Evolutionary conservation across 2,888 invertebrate genomes (phyloP).

Genomic region (Phania funesta): DNA sequence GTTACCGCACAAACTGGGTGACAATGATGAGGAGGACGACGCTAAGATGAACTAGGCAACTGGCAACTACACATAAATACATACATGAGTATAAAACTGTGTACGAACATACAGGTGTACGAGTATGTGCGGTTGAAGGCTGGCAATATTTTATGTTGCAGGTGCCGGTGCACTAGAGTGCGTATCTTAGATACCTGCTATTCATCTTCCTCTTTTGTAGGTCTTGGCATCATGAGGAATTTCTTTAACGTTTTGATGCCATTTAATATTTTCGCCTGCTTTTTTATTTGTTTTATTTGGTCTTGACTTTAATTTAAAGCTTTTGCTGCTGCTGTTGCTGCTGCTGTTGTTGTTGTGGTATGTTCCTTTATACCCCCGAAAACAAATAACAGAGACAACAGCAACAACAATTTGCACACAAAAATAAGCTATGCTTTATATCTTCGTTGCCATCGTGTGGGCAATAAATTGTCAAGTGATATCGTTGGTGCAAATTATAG

Average conservation of each 20-base stretch:
- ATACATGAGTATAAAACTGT: neutral
- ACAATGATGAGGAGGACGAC: conserved; percentile 52
- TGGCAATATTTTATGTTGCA: conserved; percentile 57
- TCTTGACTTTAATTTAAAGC: conserved; percentile 37
- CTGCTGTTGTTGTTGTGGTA: conserved; percentile 16
- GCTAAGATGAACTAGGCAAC: conserved; percentile 25
- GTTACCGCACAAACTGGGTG: conserved; percentile 65
- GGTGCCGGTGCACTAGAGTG: conserved; percentile 38
- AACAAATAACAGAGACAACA: conserved; percentile 25
- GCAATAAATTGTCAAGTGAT: conserved; percentile 70
- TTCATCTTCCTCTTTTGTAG: conserved; percentile 20
- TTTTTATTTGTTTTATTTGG: conserved; percentile 8
- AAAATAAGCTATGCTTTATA: conserved; percentile 6
- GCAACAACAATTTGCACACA: conserved; percentile 6
- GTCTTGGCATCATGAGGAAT: conserved; percentile 40
- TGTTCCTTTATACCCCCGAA: conserved; percentile 35
- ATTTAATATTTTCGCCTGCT: too few relatives aligned
- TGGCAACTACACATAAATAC: neutral
- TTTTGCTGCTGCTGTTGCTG: conserved; percentile 29
- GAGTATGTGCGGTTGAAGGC: neutral
- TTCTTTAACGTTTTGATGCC: conserved; percentile 34
- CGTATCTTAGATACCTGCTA: conserved; percentile 32
- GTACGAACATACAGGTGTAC: neutral
- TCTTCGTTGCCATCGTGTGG: conserved; percentile 66
- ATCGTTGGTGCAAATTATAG: conserved; percentile 67